Base-by-base conservation (phyloP, 2,888 invertebrate genomes). In the Minunthozetes semirufus region DNA sequence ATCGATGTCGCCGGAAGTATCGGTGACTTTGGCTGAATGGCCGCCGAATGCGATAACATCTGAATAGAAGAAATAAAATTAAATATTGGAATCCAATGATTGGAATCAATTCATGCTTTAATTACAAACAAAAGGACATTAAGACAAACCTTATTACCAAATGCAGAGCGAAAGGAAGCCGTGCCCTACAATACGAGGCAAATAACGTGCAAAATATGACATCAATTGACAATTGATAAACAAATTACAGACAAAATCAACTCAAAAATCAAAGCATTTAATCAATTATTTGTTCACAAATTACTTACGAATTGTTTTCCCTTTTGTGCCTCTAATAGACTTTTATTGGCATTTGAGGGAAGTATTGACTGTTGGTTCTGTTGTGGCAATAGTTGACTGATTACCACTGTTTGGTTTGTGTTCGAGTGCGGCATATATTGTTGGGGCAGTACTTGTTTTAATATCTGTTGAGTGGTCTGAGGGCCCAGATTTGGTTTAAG, bases 321-420 rank as follows among this genome's bases (percentile, higher is more conserved):
- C 76, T 79, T 79, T 27, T 79, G 78, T 17, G 77, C 71, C 70
- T 79, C 79, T 11, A 77, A 72, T 33, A 78, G 76, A 46, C 76
- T 76, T 71, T 79, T 79, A 48, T 75, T 42, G 13, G 1, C 75
- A 88, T 82, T 70, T 89, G 87, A 81, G 88, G 90, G 9, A 88
- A 89, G 81, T 46, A 78, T 76, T 13, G 78, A 77, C 38, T 75
- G 76, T 89, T 8, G 90, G 89, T 72, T 38, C 9, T 68, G 68
- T n/a, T 68, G 29, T 11, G 68, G 68, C 42, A 68, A 89, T 87
- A 79, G 90, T 77, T 81, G 82, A 48, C 82, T 81, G 76, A 83
- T 81, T 19, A 83, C 81, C 78, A 83, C 80, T 22, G 82, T 82
- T 77, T 82, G 82, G 76, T 82, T 82, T 63, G 81, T 80, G 53